phyloP scores from a whole-genome alignment of 2,888 invertebrate genomes.

The Agapostemon virescens region DNA sequence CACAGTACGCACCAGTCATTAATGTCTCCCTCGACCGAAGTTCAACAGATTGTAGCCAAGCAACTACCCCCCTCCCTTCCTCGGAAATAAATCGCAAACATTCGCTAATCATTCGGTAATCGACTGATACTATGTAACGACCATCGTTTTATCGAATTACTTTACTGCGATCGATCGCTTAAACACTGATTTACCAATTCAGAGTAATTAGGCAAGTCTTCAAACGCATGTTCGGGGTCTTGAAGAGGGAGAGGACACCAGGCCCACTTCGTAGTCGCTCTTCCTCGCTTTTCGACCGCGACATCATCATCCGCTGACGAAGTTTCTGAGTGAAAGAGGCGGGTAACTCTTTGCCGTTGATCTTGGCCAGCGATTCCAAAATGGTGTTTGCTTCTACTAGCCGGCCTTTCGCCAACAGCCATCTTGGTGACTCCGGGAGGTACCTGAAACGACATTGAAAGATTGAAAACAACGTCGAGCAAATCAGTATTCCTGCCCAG shows the following conservation, averaged over 20 bases:
- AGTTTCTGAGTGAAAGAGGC: conserved; percentile 87
- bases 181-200: conserved; percentile 85
- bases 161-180: not conserved
- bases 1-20: not conserved
- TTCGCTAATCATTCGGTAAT: not conserved
- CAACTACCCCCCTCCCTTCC: not conserved
- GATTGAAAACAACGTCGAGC: not conserved
- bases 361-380: conserved; percentile 88
- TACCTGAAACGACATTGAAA: conserved; percentile 80
- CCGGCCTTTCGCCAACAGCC: conserved; percentile 92
- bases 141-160: not conserved
- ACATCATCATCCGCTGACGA: conserved; percentile 87
- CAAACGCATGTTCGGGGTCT: conserved; percentile 93
- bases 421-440: conserved; percentile 94
- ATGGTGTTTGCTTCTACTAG: conserved; percentile 91
- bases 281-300: conserved; percentile 82
- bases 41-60: not conserved
- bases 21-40: not conserved
- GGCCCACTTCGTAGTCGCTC: conserved; percentile 79
- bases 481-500: not conserved
- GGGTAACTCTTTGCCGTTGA: conserved; percentile 90
- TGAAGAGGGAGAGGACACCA: conserved; percentile 86
- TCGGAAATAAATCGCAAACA: not conserved
- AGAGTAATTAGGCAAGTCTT: conserved; percentile 92
- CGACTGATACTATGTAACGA: not conserved